Percentiles rank a stretch among this genome's conserved stretches.
phyloP scores from a whole-genome alignment of 2,797 vertebrate genomes.

The Poecile montanus region DNA sequence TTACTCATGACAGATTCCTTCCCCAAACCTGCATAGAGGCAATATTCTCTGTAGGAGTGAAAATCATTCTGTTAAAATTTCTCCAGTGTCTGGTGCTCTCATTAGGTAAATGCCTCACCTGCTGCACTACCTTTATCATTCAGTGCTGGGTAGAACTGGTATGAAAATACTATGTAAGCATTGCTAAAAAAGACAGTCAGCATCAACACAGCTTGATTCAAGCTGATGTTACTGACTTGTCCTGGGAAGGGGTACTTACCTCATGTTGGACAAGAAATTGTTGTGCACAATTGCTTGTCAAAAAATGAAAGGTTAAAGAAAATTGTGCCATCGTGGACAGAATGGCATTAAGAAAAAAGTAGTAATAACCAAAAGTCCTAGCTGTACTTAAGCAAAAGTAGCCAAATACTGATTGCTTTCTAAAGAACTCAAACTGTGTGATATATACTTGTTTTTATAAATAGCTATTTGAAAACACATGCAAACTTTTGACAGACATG shows the following conservation, averaged over 20 bases:
- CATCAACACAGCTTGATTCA: conserved; percentile 22
- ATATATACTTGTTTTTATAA: neutral
- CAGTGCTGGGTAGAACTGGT: neutral
- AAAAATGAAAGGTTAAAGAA: conserved; percentile 45
- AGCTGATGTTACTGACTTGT: neutral
- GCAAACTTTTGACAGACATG: neutral
- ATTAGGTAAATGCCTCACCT: conserved; percentile 2
- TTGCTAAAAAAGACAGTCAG: neutral
- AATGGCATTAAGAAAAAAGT: conserved; percentile 24
- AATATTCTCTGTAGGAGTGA: conserved; percentile 23
- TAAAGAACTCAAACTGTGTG: neutral
- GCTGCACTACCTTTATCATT: neutral
- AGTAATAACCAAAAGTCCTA: neutral
- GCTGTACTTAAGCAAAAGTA: neutral
- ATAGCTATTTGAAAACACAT: neutral
- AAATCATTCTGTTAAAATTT: neutral
- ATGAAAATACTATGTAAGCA: neutral
- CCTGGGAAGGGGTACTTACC: neutral
- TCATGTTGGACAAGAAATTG: neutral
- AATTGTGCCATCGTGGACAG: neutral
- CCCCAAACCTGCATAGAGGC: neutral
- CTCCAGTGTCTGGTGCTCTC: neutral
- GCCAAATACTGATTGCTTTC: neutral
- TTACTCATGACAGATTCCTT: neutral
- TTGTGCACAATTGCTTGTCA: neutral